Conservation (phyloP, 2,888 invertebrate species). For the Polymixis flavicincta region DNA sequence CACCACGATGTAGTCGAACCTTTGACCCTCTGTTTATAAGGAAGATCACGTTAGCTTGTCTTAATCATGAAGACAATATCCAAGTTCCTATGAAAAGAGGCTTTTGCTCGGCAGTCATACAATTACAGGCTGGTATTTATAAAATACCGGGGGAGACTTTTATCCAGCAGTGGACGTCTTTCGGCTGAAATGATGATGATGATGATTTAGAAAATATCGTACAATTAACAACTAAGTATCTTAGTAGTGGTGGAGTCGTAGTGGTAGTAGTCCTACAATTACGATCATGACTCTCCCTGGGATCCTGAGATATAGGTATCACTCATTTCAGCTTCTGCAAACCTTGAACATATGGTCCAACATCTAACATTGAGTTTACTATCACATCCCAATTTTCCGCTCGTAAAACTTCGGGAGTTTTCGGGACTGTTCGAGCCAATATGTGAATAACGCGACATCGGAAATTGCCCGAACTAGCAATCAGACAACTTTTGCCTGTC, state of each 20-base stretch:
- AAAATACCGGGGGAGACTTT: no score
- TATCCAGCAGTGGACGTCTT: no score
- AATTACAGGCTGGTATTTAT: neutral
- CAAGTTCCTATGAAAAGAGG: neutral
- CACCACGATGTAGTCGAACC: slow-evolving; percentile 88
- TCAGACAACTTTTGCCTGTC: slow-evolving; percentile 15
- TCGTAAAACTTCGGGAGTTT: neutral
- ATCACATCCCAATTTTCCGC: neutral
- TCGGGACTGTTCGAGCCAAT: neutral
- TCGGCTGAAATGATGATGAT: no score
- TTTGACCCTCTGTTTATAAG: slow-evolving; percentile 70
- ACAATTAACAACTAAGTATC: no score
- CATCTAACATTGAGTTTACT: neutral
- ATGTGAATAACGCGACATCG: neutral
- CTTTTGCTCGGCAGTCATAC: neutral
- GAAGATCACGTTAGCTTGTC: neutral
- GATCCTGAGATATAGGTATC: neutral
- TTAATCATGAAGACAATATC: no score
- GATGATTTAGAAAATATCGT: no score
- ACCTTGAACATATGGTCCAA: no score
- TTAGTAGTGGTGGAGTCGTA: no score
- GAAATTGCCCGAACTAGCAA: slow-evolving; percentile 12
- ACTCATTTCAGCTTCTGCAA: neutral
- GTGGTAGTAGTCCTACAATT: neutral
- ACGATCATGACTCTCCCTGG: neutral